phyloP scores from a whole-genome alignment of 2,888 invertebrate species.

The Arge pagana region DNA sequence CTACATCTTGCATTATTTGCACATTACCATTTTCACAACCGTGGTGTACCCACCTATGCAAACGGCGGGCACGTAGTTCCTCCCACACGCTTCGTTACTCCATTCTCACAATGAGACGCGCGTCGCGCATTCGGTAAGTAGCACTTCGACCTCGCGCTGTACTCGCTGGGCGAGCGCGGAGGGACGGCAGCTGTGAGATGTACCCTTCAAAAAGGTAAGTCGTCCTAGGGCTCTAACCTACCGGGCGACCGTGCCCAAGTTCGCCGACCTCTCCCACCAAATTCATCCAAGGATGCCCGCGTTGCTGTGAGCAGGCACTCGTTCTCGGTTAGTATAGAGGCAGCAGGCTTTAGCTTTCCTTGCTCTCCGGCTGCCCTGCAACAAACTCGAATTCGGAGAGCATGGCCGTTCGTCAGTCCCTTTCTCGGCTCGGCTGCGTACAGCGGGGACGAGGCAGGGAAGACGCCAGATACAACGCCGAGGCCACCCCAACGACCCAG shows the following conservation, averaged over 20 bases:
- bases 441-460: constrained; percentile 5
- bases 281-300: constrained; percentile 15
- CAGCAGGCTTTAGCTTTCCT: too few relatives aligned
- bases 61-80: too few relatives aligned
- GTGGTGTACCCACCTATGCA: too few relatives aligned
- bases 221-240: constrained; percentile 13
- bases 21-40: too few relatives aligned
- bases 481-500: constrained; percentile 32
- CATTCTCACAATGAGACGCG: too few relatives aligned
- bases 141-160: neutral
- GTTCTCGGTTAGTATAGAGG: too few relatives aligned
- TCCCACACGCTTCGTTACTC: too few relatives aligned
- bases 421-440: neutral
- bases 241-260: constrained; percentile 8
- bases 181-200: too few relatives aligned
- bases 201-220: constrained; percentile 16
- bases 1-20: too few relatives aligned
- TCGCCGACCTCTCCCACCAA: constrained; percentile 18
- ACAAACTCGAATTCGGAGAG: constrained; percentile 5
- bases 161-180: neutral
- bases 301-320: too few relatives aligned
- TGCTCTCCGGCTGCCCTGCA: neutral
- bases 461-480: constrained; percentile 7
- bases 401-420: constrained; percentile 4
- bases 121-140: neutral